phyloP scores from a whole-genome alignment of 2,113 vertebrate genomes.

The Psephotus haematonotus region DNA sequence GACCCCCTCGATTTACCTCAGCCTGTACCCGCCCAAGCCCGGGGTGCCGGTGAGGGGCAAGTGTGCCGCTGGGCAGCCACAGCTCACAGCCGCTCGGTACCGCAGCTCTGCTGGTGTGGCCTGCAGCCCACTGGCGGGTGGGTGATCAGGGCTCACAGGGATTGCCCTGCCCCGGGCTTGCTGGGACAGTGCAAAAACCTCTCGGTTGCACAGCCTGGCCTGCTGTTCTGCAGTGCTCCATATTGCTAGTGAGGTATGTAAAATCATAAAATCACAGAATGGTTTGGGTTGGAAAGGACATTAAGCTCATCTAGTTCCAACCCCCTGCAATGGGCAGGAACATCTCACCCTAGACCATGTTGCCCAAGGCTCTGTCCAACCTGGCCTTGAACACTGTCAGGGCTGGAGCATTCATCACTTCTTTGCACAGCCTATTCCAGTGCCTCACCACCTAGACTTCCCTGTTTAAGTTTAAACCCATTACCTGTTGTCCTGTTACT shows the following conservation, averaged over 20 bases:
- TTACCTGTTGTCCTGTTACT: not conserved
- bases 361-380: not conserved
- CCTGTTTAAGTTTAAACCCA: not conserved
- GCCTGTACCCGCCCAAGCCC: not conserved
- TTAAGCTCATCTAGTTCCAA: not conserved
- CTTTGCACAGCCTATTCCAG: not conserved
- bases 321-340: not conserved
- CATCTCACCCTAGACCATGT: not conserved
- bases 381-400: not conserved
- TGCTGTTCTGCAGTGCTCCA: too few relatives aligned
- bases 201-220: rapidly evolving
- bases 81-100: not conserved
- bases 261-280: not conserved
- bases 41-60: not conserved
- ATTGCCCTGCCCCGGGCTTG: not conserved
- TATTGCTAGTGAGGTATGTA: not conserved
- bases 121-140: not conserved
- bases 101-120: not conserved
- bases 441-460: not conserved
- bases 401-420: not conserved
- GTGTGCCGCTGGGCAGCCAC: not conserved
- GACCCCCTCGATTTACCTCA: not conserved
- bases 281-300: not conserved
- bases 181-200: not conserved
- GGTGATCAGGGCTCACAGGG: rapidly evolving